Base-by-base conservation (phyloP, 2,888 invertebrate species). In the Parnassius apollo region DNA sequence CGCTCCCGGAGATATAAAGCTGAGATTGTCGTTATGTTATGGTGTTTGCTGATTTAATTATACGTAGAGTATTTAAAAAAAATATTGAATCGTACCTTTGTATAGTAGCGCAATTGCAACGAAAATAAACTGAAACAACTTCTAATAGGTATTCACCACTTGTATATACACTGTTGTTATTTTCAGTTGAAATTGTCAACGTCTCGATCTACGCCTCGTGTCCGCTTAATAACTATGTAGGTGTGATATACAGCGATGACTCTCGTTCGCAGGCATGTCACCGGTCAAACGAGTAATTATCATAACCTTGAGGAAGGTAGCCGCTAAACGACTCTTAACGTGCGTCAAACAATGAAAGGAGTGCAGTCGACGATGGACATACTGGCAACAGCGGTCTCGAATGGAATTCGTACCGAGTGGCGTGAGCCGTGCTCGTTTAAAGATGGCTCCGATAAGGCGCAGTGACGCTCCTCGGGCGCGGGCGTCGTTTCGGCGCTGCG, bases 381-480 rank as follows among this genome's bases (percentile, higher is more conserved):
- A 69, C 67, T 78, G 76, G 80, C 71, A 71, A 72, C 69, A 67
- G 78, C 76, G 80, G 81, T 80, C 81, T 83, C 80, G 80, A 83
- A 81, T 83, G 88, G 88, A 88, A 87, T 90, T 87, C 86, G 84
- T 86, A 83, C 83, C 82, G 82, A 81, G 83, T 79, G 84, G 89
- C 77, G 89, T 88, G 90, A 82, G 81, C 75, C 82, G 86, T 78
- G 88, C 85, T 88, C 89, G 83, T 88, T 89, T 86, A 87, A 86
- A 90, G 91, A 91, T 91, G 91, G 86, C 87, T 85, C 83, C 90
- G 90, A 91, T 91, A 91, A 91, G 86, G 86, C 86, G 85, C 49
- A 13, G 83, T 87, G 90, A 87, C 88, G 88, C 85, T 88, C 82
- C 78, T 85, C 85, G 86, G 82, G 85, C 84, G 86, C 82, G 85